Evolutionary conservation across 2,113 vertebrate genomes (phyloP).

Genomic region (Sceloporus tristichus): DNA sequence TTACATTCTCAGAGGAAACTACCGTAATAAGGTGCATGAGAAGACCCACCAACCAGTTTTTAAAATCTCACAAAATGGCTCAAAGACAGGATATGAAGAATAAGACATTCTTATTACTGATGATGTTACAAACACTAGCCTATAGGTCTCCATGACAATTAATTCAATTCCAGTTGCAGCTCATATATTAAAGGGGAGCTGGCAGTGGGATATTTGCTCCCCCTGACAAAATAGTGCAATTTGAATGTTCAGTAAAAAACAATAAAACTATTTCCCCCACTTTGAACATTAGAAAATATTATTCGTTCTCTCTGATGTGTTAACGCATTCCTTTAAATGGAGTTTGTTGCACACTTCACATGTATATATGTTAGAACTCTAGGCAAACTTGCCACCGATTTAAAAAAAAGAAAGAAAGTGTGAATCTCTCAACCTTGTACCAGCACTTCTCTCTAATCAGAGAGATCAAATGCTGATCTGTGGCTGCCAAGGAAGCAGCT

Average conservation of each 20-base stretch:
- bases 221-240: not conserved
- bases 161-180: not conserved
- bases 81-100: not conserved
- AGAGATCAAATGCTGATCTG: constrained; percentile 2
- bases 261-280: not conserved
- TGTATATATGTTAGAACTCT: not conserved
- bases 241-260: not conserved
- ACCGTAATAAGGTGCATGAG: not conserved
- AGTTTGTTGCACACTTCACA: not conserved
- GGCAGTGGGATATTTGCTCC: too few species aligned
- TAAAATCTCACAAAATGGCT: not conserved
- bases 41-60: not conserved
- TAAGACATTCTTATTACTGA: not conserved
- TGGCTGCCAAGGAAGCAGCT: constrained; percentile 11
- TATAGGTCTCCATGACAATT: not conserved
- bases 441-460: constrained; percentile 12
- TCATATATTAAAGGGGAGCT: not conserved
- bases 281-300: not conserved
- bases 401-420: not conserved
- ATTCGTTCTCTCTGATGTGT: not conserved
- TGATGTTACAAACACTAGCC: not conserved
- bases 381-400: not conserved
- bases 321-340: not conserved
- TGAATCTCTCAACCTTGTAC: constrained; percentile 18
- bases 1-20: too few species aligned